A percentile compares a stretch with the other conserved stretches of the same genome.
phyloP scores from a whole-genome alignment of 2,113 vertebrate genomes.

The Corynorhinus townsendii region DNA sequence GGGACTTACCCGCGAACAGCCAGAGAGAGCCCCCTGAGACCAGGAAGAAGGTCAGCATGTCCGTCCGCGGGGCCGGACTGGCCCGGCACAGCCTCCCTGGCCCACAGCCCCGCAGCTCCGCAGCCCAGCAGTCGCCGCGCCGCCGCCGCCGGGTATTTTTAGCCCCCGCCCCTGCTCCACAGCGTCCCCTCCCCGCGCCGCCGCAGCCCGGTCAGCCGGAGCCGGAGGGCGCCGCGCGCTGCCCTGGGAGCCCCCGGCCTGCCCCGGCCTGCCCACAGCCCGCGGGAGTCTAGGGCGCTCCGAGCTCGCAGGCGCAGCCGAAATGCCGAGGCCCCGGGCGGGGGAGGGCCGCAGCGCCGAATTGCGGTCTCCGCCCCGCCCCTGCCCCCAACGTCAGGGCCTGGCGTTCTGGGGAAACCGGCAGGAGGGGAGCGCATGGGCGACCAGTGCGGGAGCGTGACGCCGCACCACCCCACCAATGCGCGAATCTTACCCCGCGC shows the following conservation, averaged over 20 bases:
- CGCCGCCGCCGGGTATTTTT: constrained; percentile 66
- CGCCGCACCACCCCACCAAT: not conserved
- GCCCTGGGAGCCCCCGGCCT: not conserved
- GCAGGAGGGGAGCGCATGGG: not conserved
- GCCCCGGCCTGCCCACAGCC: not conserved
- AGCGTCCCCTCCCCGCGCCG: constrained; percentile 44
- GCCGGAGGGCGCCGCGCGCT: constrained; percentile 44
- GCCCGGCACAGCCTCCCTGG: constrained; percentile 40
- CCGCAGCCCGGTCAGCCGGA: constrained; percentile 4
- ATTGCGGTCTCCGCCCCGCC: not conserved
- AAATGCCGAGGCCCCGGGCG: constrained; percentile 31
- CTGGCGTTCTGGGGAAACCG: constrained; percentile 40
- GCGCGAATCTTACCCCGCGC: not conserved
- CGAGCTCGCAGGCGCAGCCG: not conserved
- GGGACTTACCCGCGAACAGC: constrained; percentile 81
- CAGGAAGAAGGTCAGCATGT: constrained; percentile 84
- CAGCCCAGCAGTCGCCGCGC: constrained; percentile 19
- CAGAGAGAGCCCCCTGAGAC: constrained; percentile 81
- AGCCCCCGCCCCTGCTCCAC: constrained; percentile 66
- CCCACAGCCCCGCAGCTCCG: not conserved
- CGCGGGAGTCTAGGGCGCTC: accelerated
- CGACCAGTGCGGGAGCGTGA: not conserved
- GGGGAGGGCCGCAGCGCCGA: constrained; percentile 6
- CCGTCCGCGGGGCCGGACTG: constrained; percentile 61
- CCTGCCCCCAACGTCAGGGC: constrained; percentile 45